phyloP scores from a whole-genome alignment of 2,113 vertebrate genomes.

The Leucopsar rothschildi region DNA sequence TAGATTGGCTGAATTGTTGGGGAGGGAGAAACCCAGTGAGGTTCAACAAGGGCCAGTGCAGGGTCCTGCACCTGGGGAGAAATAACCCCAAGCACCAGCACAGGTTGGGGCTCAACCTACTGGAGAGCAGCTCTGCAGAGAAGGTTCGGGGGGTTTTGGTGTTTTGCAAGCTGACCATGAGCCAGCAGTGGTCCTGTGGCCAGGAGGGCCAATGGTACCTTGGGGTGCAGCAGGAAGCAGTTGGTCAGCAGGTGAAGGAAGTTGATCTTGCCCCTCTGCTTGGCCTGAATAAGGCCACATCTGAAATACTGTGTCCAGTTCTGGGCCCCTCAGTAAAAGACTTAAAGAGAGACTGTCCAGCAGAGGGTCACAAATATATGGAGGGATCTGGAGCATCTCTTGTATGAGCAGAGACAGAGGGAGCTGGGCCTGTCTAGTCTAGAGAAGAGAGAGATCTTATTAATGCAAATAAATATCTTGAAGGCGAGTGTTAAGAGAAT shows the following conservation, averaged over 20 bases:
- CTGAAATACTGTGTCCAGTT: background rate
- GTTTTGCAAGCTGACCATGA: background rate
- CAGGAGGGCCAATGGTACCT: background rate
- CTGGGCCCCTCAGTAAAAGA: background rate
- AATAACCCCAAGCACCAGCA: background rate
- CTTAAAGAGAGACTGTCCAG: background rate
- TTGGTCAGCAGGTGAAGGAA: background rate
- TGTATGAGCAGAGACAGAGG: background rate
- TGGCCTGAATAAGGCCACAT: background rate
- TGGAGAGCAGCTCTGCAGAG: background rate
- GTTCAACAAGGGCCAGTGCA: background rate
- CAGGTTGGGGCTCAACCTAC: background rate
- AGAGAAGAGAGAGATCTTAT: background rate
- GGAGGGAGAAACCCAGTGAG: background rate
- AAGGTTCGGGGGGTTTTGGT: background rate
- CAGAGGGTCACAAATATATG: fast-evolving
- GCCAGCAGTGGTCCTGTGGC: background rate
- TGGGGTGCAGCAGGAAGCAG: background rate
- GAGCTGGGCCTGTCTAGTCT: background rate
- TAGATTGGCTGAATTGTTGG: too few relatives aligned
- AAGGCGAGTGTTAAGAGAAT: background rate
- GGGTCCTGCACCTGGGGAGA: background rate
- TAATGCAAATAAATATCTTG: background rate
- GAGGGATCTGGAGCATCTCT: background rate
- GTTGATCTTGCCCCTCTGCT: background rate